Evolutionary conservation across 2,113 vertebrate species (phyloP).

Genomic region (Uria aalge): DNA sequence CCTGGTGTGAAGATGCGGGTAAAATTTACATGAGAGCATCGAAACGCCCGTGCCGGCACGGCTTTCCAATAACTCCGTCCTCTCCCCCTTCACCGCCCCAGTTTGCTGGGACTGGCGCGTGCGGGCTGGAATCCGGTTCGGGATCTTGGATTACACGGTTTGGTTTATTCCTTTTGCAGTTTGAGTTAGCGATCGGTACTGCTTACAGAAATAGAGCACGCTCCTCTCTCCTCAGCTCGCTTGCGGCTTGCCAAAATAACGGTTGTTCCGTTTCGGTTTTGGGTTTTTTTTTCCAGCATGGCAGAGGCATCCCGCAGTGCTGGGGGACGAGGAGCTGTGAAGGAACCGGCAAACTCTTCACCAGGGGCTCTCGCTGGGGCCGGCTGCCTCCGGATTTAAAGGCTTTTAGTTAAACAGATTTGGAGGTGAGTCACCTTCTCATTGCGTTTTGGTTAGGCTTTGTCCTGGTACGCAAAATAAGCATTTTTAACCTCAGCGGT

Average conservation of each 20-base stretch:
- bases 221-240: background rate
- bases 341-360: background rate
- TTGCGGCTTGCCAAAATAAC: background rate
- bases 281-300: background rate
- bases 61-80: background rate
- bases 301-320: background rate
- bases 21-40: background rate
- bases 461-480: background rate
- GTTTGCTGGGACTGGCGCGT: background rate
- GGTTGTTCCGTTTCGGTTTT: background rate
- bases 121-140: background rate
- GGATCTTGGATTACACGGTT: accelerated
- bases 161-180: background rate
- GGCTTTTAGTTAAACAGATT: background rate
- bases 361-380: background rate
- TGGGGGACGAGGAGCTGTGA: background rate
- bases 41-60: accelerated
- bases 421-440: background rate
- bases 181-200: background rate
- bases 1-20: background rate
- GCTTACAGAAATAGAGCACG: background rate
- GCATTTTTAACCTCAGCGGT: background rate
- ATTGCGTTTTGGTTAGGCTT: accelerated
- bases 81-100: background rate
- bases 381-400: background rate